phyloP scores from a whole-genome alignment of 2,888 invertebrate species.

The Mesorhabditis sp. region DNA sequence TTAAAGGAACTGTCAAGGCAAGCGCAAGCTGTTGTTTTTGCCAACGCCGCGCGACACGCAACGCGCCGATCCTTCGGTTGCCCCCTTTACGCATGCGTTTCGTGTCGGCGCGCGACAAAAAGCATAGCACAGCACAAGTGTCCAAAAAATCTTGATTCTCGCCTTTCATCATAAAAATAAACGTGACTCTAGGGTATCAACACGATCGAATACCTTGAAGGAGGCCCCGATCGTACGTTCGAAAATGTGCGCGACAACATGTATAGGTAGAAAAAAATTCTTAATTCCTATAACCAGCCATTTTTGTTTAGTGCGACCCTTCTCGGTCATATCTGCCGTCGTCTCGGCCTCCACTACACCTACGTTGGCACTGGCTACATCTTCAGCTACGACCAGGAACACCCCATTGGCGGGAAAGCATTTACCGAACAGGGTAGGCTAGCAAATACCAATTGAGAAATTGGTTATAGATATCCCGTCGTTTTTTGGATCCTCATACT shows the following conservation, averaged over 20 bases:
- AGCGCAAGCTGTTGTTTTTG: neutral
- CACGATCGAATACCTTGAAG: constrained; percentile 55
- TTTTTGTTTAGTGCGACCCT: constrained; percentile 34
- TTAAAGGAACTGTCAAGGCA: neutral
- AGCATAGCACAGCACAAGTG: too few species aligned
- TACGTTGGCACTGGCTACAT: constrained; percentile 57
- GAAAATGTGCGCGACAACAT: constrained; percentile 56
- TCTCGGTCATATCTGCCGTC: constrained; percentile 44
- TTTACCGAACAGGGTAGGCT: constrained; percentile 45
- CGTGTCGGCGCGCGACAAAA: too few species aligned
- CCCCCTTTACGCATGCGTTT: too few species aligned
- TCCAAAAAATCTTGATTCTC: too few species aligned
- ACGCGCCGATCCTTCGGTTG: too few species aligned
- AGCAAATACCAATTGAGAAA: neutral
- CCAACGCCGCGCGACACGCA: too few species aligned
- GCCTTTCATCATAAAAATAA: too few species aligned
- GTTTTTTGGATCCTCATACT: constrained; percentile 56
- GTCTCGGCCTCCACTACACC: constrained; percentile 52
- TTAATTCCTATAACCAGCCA: neutral
- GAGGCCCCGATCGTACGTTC: constrained; percentile 49
- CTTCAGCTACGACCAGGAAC: constrained; percentile 54
- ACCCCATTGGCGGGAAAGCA: constrained; percentile 45
- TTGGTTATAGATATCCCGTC: constrained; percentile 45
- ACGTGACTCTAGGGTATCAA: constrained; percentile 39
- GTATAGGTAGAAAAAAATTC: constrained; percentile 31